phyloP scores from a whole-genome alignment of 1,140 invertebrate genomes.

The Bombus huntii region DNA sequence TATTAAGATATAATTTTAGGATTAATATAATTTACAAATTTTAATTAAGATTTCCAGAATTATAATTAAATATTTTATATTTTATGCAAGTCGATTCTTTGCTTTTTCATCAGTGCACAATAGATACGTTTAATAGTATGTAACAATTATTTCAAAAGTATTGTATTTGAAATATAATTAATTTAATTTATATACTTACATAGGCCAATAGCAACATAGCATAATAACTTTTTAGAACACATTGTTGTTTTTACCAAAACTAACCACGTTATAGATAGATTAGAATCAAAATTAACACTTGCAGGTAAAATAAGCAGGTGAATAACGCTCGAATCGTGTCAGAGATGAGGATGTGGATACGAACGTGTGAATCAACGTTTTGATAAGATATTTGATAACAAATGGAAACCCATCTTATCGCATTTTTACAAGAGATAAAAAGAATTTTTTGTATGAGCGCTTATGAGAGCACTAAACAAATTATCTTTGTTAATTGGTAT shows the following conservation, averaged over 20 bases:
- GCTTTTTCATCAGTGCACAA: neutral
- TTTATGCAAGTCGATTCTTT: neutral
- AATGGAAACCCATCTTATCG: conserved; percentile 60
- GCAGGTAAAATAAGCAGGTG: neutral
- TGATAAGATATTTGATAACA: conserved; percentile 67
- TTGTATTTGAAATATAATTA: neutral
- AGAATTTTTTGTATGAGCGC: neutral
- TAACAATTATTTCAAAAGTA: neutral
- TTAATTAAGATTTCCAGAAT: neutral
- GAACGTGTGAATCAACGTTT: conserved; percentile 62
- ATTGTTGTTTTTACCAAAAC: conserved; percentile 54
- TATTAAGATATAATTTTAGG: neutral
- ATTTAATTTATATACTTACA: conserved; percentile 72
- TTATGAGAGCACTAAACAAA: neutral
- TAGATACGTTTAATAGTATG: no score
- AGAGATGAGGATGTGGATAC: neutral
- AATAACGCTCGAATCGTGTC: conserved; percentile 1
- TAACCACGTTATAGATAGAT: neutral
- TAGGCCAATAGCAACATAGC: conserved; percentile 74
- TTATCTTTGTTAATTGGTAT: neutral
- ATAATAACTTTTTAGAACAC: conserved; percentile 69
- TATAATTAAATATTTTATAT: neutral
- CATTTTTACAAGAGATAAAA: conserved; percentile 61
- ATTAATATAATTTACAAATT: neutral
- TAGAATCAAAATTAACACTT: conserved; percentile 6